Conservation (phyloP, 2,888 invertebrate genomes). For the Melipona beecheii region DNA sequence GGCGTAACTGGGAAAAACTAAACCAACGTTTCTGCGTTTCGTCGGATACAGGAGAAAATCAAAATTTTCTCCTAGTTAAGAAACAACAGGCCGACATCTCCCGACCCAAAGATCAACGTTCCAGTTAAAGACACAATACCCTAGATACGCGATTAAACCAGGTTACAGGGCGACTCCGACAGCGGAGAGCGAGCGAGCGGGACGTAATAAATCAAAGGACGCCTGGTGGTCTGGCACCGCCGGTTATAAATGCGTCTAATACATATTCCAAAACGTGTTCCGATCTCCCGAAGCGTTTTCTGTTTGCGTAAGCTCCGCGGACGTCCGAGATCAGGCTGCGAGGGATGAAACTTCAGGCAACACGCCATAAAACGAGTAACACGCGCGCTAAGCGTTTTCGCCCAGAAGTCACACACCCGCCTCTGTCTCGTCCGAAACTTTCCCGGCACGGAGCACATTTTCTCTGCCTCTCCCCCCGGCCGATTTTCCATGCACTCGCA, state of each 20-base stretch:
- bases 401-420: slow-evolving; percentile 43
- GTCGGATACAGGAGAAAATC: no score
- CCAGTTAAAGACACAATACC: background rate
- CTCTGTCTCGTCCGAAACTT: slow-evolving; percentile 5
- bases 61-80: no score
- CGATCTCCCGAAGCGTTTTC: slow-evolving; percentile 67
- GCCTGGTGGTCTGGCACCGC: slow-evolving; percentile 27
- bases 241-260: slow-evolving; percentile 20
- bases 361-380: slow-evolving; percentile 71
- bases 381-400: slow-evolving; percentile 65
- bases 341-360: slow-evolving; percentile 69
- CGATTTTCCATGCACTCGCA: slow-evolving; percentile 42
- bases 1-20: no score
- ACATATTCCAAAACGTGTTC: slow-evolving; percentile 33
- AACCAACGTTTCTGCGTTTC: no score
- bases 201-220: slow-evolving; percentile 45
- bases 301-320: slow-evolving; percentile 70
- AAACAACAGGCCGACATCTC: background rate
- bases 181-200: background rate
- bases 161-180: background rate
- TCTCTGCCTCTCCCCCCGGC: background rate
- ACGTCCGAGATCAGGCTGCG: slow-evolving; percentile 48
- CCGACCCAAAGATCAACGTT: background rate
- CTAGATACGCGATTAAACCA: background rate
- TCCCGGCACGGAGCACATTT: slow-evolving; percentile 23